Percentiles rank a stretch among this genome's conserved stretches.
Evolutionary conservation across 1,140 invertebrate genomes (phyloP).

Genomic region (Sitodiplosis mosellana): DNA sequence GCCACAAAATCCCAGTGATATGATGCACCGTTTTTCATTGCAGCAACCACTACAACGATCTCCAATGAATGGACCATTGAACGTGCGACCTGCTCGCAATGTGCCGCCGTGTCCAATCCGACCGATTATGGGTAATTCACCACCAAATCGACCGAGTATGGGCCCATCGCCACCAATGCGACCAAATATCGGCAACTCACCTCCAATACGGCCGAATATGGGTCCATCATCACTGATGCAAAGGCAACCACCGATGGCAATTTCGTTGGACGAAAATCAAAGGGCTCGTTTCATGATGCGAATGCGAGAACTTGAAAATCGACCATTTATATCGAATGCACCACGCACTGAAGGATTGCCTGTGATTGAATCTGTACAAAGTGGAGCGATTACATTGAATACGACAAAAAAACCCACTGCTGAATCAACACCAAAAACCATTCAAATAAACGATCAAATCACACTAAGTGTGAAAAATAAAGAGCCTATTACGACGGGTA

Average conservation of each 20-base stretch:
- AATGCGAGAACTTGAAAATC: conserved; percentile 39
- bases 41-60: no score
- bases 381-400: conserved; percentile 12
- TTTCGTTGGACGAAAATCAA: no score
- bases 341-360: conserved; percentile 50
- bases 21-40: no score
- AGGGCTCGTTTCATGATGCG: conserved; percentile 30
- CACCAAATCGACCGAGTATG: conserved; percentile 7
- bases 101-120: no score
- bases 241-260: no score
- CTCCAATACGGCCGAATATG: no score
- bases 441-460: conserved; percentile 25
- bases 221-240: not conserved
- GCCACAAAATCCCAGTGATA: no score
- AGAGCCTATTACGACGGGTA: conserved; percentile 7
- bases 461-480: conserved; percentile 41
- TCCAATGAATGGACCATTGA: no score
- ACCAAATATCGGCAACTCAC: no score
- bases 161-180: conserved; percentile 7
- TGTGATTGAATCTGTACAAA: conserved; percentile 53
- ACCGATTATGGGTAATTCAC: no score
- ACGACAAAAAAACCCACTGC: not conserved
- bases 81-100: no score
- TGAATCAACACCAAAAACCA: conserved; percentile 21
- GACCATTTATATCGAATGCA: conserved; percentile 48